Evolutionary conservation across 2,113 vertebrate genomes (phyloP).

Genomic region (Lophochroa leadbeateri): DNA sequence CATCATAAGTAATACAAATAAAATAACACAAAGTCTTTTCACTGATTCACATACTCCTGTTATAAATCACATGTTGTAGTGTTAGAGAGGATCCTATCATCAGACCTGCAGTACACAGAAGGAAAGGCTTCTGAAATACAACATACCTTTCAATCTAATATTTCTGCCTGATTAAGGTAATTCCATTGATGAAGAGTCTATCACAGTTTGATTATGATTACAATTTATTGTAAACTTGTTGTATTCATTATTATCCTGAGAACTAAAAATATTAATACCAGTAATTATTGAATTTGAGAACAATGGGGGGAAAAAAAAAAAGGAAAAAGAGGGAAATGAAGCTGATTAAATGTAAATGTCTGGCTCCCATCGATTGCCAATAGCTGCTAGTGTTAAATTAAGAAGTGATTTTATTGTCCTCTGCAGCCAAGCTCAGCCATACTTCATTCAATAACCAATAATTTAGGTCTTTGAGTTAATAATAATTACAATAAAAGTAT

Average conservation of each 20-base stretch:
- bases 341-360: slow-evolving; percentile 12
- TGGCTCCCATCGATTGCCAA: slow-evolving; percentile 26
- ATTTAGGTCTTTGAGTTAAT: slow-evolving; percentile 43
- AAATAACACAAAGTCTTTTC: neutral
- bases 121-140: neutral
- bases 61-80: neutral
- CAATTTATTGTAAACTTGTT: neutral
- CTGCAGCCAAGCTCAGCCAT: slow-evolving; percentile 27
- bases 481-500: slow-evolving; percentile 58
- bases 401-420: slow-evolving; percentile 32
- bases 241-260: neutral
- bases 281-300: neutral
- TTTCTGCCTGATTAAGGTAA: neutral
- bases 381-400: slow-evolving; percentile 36
- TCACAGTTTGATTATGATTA: neutral
- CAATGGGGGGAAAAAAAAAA: neutral
- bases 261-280: neutral
- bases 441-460: slow-evolving; percentile 44
- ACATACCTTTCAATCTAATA: neutral
- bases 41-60: neutral
- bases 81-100: neutral
- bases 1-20: neutral
- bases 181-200: neutral
- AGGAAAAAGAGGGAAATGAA: neutral
- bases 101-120: neutral